These are phyloP conservation scores for Polypterus bichir DNA, from an alignment of 2,113 vertebrate genomes.

Conservation along the genomic window DNA sequence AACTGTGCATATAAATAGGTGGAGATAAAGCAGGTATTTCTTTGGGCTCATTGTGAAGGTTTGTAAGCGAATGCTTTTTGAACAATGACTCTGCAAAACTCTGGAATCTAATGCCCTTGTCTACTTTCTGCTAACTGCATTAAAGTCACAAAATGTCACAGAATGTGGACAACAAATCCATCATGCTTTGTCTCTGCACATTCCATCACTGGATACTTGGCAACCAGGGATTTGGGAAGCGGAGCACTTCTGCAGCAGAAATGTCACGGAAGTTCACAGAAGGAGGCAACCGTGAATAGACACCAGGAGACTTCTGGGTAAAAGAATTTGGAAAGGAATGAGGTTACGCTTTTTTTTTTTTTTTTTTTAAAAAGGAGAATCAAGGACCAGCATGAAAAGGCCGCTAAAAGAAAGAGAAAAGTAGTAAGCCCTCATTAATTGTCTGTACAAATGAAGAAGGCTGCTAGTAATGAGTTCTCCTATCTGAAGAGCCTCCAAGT, in stretches of 20 bases:
- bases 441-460: no score
- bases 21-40: conserved; percentile 17
- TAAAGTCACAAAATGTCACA: conserved; percentile 43
- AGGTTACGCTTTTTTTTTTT: conserved; percentile 11
- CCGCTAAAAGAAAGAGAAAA: no score
- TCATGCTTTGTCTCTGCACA: conserved; percentile 56
- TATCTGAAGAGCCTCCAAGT: no score
- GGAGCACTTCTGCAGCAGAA: conserved; percentile 49
- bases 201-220: conserved; percentile 62
- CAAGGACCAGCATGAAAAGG: no score
- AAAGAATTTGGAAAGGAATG: conserved; percentile 46
- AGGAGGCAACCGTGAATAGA: conserved; percentile 50
- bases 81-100: conserved; percentile 20
- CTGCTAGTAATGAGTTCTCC: no score
- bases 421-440: no score
- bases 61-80: conserved; percentile 6
- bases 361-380: no score
- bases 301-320: conserved; percentile 54
- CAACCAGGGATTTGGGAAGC: conserved; percentile 57
- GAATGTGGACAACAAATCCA: conserved; percentile 37
- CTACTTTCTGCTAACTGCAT: conserved; percentile 21
- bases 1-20: conserved; percentile 13
- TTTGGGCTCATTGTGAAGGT: conserved; percentile 9
- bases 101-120: conserved; percentile 20
- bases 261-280: conserved; percentile 51